phyloP scores from a whole-genome alignment of 2,113 vertebrate genomes.

The Nesospiza acunhae region DNA sequence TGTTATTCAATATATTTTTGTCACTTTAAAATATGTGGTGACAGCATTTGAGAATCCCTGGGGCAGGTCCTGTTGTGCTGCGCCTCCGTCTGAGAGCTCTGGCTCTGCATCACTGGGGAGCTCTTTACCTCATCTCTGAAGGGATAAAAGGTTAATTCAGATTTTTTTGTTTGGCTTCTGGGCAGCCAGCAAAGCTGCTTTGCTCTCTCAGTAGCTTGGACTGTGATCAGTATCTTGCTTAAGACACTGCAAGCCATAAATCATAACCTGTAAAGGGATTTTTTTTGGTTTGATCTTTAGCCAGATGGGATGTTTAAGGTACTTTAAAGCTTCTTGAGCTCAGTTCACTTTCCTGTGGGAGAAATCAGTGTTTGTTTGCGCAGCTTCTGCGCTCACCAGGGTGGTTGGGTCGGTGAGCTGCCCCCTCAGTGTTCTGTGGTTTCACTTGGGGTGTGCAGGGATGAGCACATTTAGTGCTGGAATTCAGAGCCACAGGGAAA shows the following conservation, averaged over 20 bases:
- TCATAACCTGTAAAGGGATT: background rate
- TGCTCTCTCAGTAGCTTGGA: background rate
- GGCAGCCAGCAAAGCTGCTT: background rate
- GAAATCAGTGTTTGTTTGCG: background rate
- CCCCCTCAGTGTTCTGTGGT: accelerated
- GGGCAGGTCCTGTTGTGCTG: background rate
- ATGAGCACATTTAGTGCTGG: background rate
- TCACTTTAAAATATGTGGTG: background rate
- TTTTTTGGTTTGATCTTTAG: background rate
- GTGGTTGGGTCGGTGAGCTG: background rate
- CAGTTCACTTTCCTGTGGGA: background rate
- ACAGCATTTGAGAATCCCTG: background rate
- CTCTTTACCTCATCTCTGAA: background rate
- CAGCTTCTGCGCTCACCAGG: background rate
- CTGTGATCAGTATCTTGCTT: background rate
- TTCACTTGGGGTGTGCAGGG: background rate
- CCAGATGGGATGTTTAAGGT: background rate
- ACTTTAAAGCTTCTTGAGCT: background rate
- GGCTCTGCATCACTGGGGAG: background rate
- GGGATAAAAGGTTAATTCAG: background rate
- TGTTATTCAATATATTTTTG: background rate
- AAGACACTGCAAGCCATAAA: background rate
- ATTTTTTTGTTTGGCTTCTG: background rate
- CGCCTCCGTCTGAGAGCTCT: background rate
- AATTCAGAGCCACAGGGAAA: background rate